These are phyloP conservation scores for Siniperca obscura DNA, from an alignment of 2,797 vertebrate genomes.

Conservation along the genomic window DNA sequence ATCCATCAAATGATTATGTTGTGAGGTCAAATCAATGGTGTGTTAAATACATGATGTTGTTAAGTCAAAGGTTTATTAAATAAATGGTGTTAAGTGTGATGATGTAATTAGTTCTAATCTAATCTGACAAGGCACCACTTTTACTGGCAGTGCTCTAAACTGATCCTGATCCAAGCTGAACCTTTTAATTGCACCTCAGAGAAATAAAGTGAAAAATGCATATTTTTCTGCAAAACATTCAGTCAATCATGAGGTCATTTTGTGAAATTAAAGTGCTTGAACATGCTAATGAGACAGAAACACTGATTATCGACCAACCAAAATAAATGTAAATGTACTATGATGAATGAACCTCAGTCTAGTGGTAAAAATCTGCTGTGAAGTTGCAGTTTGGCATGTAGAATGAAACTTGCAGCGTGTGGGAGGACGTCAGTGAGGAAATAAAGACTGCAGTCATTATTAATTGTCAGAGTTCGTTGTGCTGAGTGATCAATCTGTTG, in stretches of 20 bases:
- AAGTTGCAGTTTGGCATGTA: slow-evolving; percentile 13
- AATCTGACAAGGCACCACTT: slow-evolving; percentile 60
- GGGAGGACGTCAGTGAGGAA: slow-evolving; percentile 39
- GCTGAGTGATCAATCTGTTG: slow-evolving; percentile 44
- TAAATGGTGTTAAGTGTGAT: slow-evolving; percentile 65
- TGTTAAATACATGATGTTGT: slow-evolving; percentile 76
- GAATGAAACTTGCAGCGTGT: slow-evolving; percentile 15
- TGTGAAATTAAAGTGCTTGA: slow-evolving; percentile 17
- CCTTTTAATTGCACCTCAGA: slow-evolving; percentile 61
- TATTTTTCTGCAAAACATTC: slow-evolving; percentile 30
- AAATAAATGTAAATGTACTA: slow-evolving; percentile 7
- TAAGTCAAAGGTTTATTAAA: slow-evolving; percentile 73
- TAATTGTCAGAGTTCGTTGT: slow-evolving; percentile 78
- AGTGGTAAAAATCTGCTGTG: not conserved
- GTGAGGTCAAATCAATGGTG: slow-evolving; percentile 76
- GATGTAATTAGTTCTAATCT: slow-evolving; percentile 73
- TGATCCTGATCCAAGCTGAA: slow-evolving; percentile 39
- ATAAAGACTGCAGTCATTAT: slow-evolving; percentile 77
- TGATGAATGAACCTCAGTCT: not conserved
- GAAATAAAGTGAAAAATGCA: slow-evolving; percentile 36
- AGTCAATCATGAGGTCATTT: slow-evolving; percentile 37
- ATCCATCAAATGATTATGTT: slow-evolving; percentile 73
- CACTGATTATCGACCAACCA: not conserved
- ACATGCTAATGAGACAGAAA: slow-evolving; percentile 13
- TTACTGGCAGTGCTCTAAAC: slow-evolving; percentile 48